Evolutionary conservation across 2,113 vertebrate genomes (phyloP), one percentile per base, ranked within the genome.

Genomic region (Rhineura floridana): DNA sequence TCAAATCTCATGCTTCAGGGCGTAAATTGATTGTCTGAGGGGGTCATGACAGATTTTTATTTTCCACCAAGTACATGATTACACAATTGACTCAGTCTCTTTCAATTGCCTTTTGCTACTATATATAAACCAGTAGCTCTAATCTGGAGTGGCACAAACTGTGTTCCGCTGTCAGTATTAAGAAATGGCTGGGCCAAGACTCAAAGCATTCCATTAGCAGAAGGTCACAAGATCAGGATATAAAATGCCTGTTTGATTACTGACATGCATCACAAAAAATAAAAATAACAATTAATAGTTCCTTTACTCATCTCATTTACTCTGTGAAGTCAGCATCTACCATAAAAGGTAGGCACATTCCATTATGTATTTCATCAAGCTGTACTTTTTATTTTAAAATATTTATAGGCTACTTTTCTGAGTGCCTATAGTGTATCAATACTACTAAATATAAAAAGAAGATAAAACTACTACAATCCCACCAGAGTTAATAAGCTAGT

Each of bases 1-100:
- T 93, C 91, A 91, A 90, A 94, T 95, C 88, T 91, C 92, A 93
- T 83, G 85, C 90, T 94, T 95, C 91, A 92, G 91, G 92, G 83
- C 87, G 94, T 93, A 88, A 95, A 93, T 90, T 95, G 92, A 93
- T 94, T 93, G 90, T 89, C 92, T 91, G 80, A 81, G 81, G 86
- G 94, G 81, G 30, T 90, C 87, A 83, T 36, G 85, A 91, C 91
- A 12, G 87, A 89, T 88, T 94, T 92, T 89, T 87, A 88, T 86
- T 88, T 91, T 85, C 88, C 69, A 42, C 84, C 6, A 88, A 91
- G 65, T 80, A 85, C 84, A 94, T 65, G 92, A 94, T 91, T 93
- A 87, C 88, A 92, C 93, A 93, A 88, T 78, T 86, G 90, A 88
- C 52, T 91, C 73, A 88, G 81, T 92, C 87, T 76, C 55, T 95